Evolutionary conservation across 1,140 invertebrate genomes (phyloP).

Genomic region (Aphis gossypii): DNA sequence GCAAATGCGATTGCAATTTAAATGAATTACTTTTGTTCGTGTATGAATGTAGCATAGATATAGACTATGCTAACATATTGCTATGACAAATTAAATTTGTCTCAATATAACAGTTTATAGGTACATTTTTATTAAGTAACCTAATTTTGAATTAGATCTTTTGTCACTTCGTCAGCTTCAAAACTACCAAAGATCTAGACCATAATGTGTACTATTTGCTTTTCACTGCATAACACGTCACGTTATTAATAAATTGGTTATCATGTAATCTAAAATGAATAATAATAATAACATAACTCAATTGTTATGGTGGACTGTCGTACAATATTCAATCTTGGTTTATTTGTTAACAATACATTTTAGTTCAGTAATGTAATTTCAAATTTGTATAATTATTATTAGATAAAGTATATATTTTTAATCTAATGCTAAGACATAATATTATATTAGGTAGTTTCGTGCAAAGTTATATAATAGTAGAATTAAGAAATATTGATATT

Average conservation of each 20-base stretch:
- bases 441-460: background rate
- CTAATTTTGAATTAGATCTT: conserved; percentile 1
- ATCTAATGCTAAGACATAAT: background rate
- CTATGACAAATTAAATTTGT: background rate
- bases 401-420: background rate
- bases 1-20: background rate
- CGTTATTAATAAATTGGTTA: background rate
- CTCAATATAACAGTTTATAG: background rate
- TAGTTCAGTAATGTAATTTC: background rate
- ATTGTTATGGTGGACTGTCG: background rate
- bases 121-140: background rate
- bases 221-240: background rate
- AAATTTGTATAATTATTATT: conserved; percentile 8
- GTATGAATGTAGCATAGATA: background rate
- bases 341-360: background rate
- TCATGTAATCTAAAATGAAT: background rate
- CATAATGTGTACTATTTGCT: background rate
- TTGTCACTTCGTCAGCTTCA: background rate
- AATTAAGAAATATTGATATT: background rate
- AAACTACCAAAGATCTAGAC: background rate
- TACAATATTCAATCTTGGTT: background rate
- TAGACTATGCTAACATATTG: background rate
- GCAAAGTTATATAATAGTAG: background rate
- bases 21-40: background rate
- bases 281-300: background rate